Conservation (phyloP, 2,888 invertebrate genomes). For the Drosophila borealis region DNA sequence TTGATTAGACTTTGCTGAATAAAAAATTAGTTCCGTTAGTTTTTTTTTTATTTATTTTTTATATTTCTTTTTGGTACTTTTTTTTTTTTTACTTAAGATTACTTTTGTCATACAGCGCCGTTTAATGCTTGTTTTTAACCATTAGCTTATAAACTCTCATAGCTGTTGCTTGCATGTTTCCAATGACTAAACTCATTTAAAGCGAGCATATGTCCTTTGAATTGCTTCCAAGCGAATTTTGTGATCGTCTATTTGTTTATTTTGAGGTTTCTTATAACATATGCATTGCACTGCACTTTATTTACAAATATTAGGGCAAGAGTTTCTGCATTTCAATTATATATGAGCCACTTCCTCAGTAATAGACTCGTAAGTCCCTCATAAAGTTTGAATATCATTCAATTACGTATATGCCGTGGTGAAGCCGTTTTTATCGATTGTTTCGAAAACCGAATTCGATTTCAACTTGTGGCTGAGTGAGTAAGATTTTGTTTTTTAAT, state of each 20-base stretch:
- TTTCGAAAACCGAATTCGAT: slow-evolving; percentile 17
- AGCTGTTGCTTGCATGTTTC: slow-evolving; percentile 16
- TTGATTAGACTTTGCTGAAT: neutral
- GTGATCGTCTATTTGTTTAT: slow-evolving; percentile 33
- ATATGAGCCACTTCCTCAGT: slow-evolving; percentile 19
- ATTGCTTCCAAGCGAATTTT: slow-evolving; percentile 19
- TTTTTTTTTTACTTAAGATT: slow-evolving; percentile 66
- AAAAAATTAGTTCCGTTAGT: slow-evolving; percentile 16
- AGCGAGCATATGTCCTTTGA: slow-evolving; percentile 26
- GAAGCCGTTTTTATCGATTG: slow-evolving; percentile 37
- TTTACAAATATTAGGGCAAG: slow-evolving; percentile 48
- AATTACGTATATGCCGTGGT: slow-evolving; percentile 74
- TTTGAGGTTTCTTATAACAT: slow-evolving; percentile 37
- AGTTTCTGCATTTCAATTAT: slow-evolving; percentile 19
- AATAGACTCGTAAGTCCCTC: slow-evolving; percentile 45
- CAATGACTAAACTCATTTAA: slow-evolving; percentile 26
- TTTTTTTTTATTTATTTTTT: slow-evolving; percentile 50
- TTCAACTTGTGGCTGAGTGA: slow-evolving; percentile 41
- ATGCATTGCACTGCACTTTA: slow-evolving; percentile 51
- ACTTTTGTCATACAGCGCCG: slow-evolving; percentile 52
- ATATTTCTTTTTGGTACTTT: slow-evolving; percentile 61
- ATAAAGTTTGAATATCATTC: slow-evolving; percentile 76
- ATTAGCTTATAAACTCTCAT: slow-evolving; percentile 35
- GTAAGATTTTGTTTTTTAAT: slow-evolving; percentile 42
- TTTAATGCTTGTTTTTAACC: slow-evolving; percentile 42